Evolutionary conservation across 1,140 invertebrate species (phyloP), one percentile per base, ranked within the genome.

Genomic region (Geopemphigus sp.): DNA sequence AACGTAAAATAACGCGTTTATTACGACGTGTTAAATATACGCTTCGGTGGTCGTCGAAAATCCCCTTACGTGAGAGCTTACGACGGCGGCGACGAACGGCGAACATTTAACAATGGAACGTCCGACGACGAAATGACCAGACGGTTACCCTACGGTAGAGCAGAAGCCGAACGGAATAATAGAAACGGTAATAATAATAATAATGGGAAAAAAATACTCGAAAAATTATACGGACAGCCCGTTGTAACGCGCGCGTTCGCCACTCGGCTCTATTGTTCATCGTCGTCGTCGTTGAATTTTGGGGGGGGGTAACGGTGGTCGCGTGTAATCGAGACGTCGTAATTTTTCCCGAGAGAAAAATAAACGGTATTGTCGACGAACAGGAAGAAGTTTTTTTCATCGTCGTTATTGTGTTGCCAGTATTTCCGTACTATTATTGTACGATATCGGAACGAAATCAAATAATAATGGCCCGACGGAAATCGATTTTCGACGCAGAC

Each of bases 221-320:
- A 22, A 22, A 66, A 66, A 45, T 26, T 66, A 64, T n/a, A 66
- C 11, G 64, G 64, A 19, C 64, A 47, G 32, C 39, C 39, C 29
- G n/a, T 66, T n/a, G 39, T 45, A 22, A 66, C 64, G 64, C 26
- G 64, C 26, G 19, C n/a, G n/a, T 12, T 22, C 11, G 19, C 1
- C 39, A 45, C 4, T 56, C 5, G 15, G 19, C 15, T 8, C 3
- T 14, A 53, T 53, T 53, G 14, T 53, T 53, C 10, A 14, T 14
- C 10, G 50, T n/a, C n/a, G n/a, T n/a, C n/a, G n/a, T n/a, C 14
- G 17, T 5, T 54, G 15, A 54, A 54, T 54, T n/a, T n/a, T n/a
- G 53, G 53, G 19, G 19, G 19, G 19, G 19, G 2, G 53, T 32
- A 5, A 5, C 10, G 29, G 19, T 61, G 26, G 59, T n/a, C n/a